These are phyloP conservation scores for Dipodomys spectabilis DNA, from an alignment of 2,113 vertebrate genomes.

Conservation along the genomic window DNA sequence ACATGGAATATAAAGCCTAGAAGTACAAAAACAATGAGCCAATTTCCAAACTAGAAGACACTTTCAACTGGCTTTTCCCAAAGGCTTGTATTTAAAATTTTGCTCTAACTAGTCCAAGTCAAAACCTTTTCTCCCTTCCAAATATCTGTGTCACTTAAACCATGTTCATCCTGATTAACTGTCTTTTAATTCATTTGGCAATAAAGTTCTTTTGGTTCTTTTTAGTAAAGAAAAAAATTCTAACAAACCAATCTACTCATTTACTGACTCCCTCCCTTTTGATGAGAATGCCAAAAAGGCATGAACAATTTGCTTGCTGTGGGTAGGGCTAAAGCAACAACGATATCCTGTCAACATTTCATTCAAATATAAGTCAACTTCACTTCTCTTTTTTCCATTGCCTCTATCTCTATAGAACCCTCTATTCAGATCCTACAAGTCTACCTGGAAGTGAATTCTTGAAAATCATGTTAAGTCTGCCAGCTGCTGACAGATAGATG, in stretches of 20 bases:
- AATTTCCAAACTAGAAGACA: neutral
- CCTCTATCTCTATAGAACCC: neutral
- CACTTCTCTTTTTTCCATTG: neutral
- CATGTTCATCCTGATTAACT: neutral
- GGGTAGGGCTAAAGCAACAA: neutral
- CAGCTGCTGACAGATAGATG: neutral
- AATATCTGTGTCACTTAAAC: neutral
- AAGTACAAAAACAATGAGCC: neutral
- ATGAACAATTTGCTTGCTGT: neutral
- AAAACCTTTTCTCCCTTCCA: neutral
- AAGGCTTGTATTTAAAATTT: slow-evolving; percentile 33
- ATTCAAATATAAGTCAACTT: neutral
- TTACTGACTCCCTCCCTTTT: neutral
- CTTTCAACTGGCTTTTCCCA: neutral
- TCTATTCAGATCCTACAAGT: neutral
- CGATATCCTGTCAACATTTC: neutral
- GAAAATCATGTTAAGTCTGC: neutral
- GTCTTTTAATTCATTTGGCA: neutral
- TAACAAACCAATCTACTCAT: neutral
- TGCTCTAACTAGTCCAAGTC: neutral
- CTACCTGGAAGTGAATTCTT: neutral
- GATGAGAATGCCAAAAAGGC: neutral
- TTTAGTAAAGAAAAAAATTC: neutral
- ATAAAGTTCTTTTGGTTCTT: neutral
- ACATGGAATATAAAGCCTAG: neutral